Evolutionary conservation across 2,888 invertebrate genomes (phyloP).

Genomic region (Caenorhabditis japonica): DNA sequence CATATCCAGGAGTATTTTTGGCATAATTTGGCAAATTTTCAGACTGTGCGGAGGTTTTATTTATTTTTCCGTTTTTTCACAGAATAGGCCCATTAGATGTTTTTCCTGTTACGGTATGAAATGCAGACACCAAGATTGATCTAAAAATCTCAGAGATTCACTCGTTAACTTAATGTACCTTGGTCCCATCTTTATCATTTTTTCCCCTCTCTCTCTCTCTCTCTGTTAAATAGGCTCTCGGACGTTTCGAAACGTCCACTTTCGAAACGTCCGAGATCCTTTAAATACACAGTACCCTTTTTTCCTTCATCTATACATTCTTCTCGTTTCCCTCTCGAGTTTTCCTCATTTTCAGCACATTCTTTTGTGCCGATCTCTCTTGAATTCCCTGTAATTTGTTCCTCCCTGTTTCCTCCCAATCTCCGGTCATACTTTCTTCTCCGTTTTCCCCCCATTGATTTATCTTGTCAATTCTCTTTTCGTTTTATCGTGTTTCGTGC

Average conservation of each 20-base stretch:
- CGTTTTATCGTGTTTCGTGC: constrained; percentile 16
- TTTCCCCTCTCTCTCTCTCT: constrained; percentile 6
- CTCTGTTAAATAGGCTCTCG: too few species aligned
- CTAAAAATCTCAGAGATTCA: too few species aligned
- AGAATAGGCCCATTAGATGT: too few species aligned
- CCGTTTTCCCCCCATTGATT: constrained; percentile 5
- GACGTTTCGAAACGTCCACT: too few species aligned
- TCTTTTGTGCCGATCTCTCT: constrained; percentile 38
- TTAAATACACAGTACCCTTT: constrained; percentile 2
- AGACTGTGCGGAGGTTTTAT: too few species aligned
- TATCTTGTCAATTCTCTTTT: constrained; percentile 28
- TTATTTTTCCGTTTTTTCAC: too few species aligned
- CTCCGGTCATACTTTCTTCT: not conserved
- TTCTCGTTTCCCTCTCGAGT: constrained; percentile 5
- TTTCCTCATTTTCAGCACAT: constrained; percentile 33
- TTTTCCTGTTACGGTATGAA: too few species aligned
- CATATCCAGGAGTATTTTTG: too few species aligned
- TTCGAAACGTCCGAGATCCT: too few species aligned
- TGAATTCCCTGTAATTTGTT: constrained; percentile 7
- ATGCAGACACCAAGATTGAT: too few species aligned
- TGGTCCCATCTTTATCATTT: constrained; percentile 6
- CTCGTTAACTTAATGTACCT: constrained; percentile 15
- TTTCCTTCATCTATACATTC: too few species aligned
- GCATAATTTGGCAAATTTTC: too few species aligned
- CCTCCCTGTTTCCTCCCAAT: constrained; percentile 15